These are phyloP conservation scores for Ophonus ardosiacus DNA, from an alignment of 2,888 invertebrate genomes.

Conservation along the genomic window DNA sequence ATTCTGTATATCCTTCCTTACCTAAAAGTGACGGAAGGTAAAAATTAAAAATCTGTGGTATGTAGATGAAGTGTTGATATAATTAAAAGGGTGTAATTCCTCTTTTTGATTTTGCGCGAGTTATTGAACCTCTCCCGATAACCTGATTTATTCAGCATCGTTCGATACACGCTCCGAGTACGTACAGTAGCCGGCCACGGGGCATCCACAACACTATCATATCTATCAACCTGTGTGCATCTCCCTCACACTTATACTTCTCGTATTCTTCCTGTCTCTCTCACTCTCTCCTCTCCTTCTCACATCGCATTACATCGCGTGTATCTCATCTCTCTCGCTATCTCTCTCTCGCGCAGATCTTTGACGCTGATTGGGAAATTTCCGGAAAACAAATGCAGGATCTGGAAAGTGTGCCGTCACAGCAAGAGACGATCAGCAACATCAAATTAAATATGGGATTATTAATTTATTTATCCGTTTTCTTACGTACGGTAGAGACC, in stretches of 20 bases:
- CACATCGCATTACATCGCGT: conserved; percentile 34
- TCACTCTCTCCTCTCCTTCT: conserved; percentile 9
- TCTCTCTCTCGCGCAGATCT: conserved; percentile 3
- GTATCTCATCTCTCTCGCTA: conserved; percentile 11
- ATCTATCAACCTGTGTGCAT: conserved; percentile 58
- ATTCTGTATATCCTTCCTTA: too few relatives aligned
- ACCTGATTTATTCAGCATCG: conserved; percentile 64
- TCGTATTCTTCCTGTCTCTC: background rate
- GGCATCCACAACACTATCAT: conserved; percentile 63
- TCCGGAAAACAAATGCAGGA: conserved; percentile 16
- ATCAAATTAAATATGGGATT: background rate
- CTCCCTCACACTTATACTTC: conserved; percentile 15
- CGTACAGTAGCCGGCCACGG: conserved; percentile 62
- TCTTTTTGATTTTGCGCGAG: conserved; percentile 3
- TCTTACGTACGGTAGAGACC: conserved; percentile 17
- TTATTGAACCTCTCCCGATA: conserved; percentile 34
- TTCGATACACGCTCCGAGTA: conserved; percentile 60
- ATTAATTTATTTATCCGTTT: conserved; percentile 57
- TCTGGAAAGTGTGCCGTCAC: background rate
- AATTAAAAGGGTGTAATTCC: background rate
- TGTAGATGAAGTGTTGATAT: background rate
- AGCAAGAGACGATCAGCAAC: conserved; percentile 27
- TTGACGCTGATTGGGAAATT: conserved; percentile 6
- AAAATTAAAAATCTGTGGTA: too few relatives aligned
- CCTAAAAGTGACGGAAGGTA: too few relatives aligned